Conservation (phyloP, 1,140 invertebrate genomes). For the Homarus americanus region DNA sequence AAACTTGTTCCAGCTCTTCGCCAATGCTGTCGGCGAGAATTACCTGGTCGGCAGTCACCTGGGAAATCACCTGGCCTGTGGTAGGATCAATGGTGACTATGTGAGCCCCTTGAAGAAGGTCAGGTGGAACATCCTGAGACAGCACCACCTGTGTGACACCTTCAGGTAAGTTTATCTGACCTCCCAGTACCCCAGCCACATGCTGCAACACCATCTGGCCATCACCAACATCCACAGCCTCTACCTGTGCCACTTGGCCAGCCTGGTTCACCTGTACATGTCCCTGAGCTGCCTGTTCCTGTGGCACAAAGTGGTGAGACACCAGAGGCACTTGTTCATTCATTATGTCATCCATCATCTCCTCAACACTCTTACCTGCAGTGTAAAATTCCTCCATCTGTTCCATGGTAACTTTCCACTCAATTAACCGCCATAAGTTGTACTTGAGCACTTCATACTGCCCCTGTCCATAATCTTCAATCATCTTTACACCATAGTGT, state of each 20-base stretch:
- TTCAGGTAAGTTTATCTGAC: slow-evolving; percentile 63
- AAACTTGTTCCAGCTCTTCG: slow-evolving; percentile 63
- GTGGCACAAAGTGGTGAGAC: slow-evolving; percentile 70
- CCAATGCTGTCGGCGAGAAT: slow-evolving; percentile 62
- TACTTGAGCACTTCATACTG: slow-evolving; percentile 75
- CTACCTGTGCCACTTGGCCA: slow-evolving; percentile 33
- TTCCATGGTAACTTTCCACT: slow-evolving; percentile 75
- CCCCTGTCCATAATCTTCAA: slow-evolving; percentile 74
- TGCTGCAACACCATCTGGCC: slow-evolving; percentile 68
- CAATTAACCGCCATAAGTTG: slow-evolving; percentile 74
- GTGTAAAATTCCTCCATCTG: slow-evolving; percentile 75
- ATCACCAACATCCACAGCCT: slow-evolving; percentile 67
- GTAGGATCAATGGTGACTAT: slow-evolving; percentile 75
- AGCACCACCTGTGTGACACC: slow-evolving; percentile 74
- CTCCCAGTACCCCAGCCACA: slow-evolving; percentile 63
- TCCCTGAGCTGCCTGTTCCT: slow-evolving; percentile 44
- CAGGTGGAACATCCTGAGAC: slow-evolving; percentile 73
- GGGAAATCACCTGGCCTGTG: slow-evolving; percentile 73
- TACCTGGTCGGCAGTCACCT: slow-evolving; percentile 74
- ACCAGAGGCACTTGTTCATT: slow-evolving; percentile 72
- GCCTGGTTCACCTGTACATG: background rate
- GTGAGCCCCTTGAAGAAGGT: slow-evolving; percentile 73
- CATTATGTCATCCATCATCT: slow-evolving; percentile 75
- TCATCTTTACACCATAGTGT: slow-evolving; percentile 75
- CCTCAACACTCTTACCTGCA: slow-evolving; percentile 74